Conservation (phyloP, 2,888 invertebrate species). For the Pachliopta kotzebuea region DNA sequence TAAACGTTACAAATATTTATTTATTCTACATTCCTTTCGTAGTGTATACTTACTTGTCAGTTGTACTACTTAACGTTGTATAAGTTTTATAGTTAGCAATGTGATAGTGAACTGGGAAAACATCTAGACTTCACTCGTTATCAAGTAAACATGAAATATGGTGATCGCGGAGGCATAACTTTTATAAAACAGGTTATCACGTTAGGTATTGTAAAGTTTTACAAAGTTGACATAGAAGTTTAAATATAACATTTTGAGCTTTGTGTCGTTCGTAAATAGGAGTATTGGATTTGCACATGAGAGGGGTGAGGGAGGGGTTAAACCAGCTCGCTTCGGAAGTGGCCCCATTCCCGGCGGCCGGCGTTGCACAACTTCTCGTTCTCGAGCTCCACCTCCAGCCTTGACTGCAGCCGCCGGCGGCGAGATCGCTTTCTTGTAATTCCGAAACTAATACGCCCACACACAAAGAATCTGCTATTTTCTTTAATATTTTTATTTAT, state of each 20-base stretch:
- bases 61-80: no score
- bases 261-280: background rate
- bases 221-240: background rate
- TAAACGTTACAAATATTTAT: no score
- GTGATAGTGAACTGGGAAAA: no score
- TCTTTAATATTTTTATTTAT: no score
- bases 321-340: constrained; percentile 21
- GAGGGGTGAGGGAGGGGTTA: background rate
- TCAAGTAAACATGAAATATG: no score
- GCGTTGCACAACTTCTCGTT: constrained; percentile 23
- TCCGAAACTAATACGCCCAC: constrained; percentile 3
- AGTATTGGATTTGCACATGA: background rate
- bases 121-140: no score
- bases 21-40: no score
- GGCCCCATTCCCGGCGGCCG: constrained; percentile 19
- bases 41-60: no score
- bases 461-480: no score
- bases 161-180: no score
- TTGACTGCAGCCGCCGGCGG: constrained; percentile 8
- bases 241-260: background rate
- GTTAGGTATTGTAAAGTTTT: constrained; percentile 20
- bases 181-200: no score
- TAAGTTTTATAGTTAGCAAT: no score
- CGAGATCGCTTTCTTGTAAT: constrained; percentile 11
- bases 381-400: constrained; percentile 25